Conservation (phyloP, 2,797 vertebrate species). For the Artibeus jamaicensis region DNA sequence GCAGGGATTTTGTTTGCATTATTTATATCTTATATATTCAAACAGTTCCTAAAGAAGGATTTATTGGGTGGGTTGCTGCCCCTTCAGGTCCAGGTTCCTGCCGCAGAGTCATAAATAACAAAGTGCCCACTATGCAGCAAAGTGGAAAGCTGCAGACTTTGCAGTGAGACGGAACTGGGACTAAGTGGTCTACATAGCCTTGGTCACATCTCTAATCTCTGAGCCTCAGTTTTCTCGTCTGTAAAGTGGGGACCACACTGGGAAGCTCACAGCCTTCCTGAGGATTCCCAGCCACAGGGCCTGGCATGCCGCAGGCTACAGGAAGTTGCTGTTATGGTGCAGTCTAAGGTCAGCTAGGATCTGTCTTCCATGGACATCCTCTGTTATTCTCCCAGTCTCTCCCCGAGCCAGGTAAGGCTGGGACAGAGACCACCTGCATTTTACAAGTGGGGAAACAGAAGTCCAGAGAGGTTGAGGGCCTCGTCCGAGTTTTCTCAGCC, state of each 20-base stretch:
- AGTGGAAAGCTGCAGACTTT: not conserved
- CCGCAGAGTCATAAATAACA: not conserved
- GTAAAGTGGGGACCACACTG: not conserved
- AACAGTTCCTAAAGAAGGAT: conserved; percentile 22
- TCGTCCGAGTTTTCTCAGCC: not conserved
- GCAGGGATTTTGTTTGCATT: conserved; percentile 27
- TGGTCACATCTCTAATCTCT: not conserved
- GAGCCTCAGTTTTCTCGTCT: conserved; percentile 11
- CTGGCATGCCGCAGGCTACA: not conserved
- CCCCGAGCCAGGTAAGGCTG: not conserved
- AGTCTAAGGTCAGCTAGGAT: not conserved
- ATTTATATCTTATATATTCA: conserved; percentile 38
- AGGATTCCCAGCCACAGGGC: not conserved
- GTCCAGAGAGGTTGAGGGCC: not conserved
- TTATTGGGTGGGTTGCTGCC: not conserved
- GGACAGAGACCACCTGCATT: not conserved
- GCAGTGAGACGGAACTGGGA: not conserved
- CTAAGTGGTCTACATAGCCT: not conserved
- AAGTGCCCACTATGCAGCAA: not conserved
- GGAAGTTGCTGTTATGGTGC: not conserved
- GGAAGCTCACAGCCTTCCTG: not conserved
- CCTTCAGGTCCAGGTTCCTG: not conserved
- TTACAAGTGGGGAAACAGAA: not conserved
- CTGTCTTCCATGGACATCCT: not conserved
- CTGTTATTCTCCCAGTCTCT: not conserved